phyloP scores from a whole-genome alignment of 2,888 invertebrate genomes.

The Isoperla grammatica region DNA sequence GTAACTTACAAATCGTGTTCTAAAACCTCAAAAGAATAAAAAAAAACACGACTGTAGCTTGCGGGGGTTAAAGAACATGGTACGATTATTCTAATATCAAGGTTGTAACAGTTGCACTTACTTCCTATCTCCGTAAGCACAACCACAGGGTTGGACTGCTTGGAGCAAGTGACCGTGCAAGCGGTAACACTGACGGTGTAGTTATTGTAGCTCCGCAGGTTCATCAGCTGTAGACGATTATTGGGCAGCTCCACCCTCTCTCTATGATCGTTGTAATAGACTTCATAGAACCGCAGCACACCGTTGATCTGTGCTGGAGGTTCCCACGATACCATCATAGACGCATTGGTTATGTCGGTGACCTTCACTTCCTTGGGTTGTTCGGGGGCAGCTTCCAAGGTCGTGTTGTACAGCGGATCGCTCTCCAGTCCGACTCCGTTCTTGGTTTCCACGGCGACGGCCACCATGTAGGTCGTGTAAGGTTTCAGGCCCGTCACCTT shows the following conservation, averaged over 20 bases:
- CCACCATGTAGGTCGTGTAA: constrained; percentile 67
- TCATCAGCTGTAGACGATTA: constrained; percentile 31
- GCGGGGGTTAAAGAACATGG: no score
- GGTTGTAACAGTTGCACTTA: constrained; percentile 44
- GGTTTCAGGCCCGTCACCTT: constrained; percentile 55
- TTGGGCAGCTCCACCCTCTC: not conserved
- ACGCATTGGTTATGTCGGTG: constrained; percentile 55
- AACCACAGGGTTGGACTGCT: constrained; percentile 47
- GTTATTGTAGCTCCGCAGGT: constrained; percentile 55
- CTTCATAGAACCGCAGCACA: constrained; percentile 59
- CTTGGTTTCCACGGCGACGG: constrained; percentile 58
- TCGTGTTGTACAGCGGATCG: constrained; percentile 59
- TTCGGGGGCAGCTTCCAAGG: constrained; percentile 61
- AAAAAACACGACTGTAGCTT: no score
- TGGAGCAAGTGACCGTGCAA: constrained; percentile 64
- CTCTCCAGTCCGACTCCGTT: constrained; percentile 48
- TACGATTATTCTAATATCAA: no score
- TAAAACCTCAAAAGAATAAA: no score
- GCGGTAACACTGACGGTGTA: constrained; percentile 68
- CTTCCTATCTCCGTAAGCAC: constrained; percentile 58
- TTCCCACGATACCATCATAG: constrained; percentile 60
- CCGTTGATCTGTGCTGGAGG: constrained; percentile 69
- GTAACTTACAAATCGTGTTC: no score
- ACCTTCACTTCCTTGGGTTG: constrained; percentile 56
- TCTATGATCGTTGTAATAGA: constrained; percentile 44